These are phyloP conservation scores for Spea bombifrons DNA, from an alignment of 2,113 vertebrate species.

Conservation along the genomic window DNA sequence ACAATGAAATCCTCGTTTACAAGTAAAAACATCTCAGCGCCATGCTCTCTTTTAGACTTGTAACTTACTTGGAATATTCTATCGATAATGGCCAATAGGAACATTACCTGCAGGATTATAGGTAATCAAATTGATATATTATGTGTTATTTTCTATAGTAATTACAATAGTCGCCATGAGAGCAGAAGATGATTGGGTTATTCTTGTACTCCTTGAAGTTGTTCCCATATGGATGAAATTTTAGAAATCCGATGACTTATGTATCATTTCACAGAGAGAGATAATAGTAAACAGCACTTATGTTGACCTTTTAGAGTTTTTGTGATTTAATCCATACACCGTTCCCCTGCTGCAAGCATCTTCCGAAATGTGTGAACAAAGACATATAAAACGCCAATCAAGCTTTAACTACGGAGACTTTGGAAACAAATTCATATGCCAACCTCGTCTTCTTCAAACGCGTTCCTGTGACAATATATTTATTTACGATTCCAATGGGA, in stretches of 20 bases:
- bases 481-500: slow-evolving; percentile 32
- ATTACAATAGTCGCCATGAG: slow-evolving; percentile 36
- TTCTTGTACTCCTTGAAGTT: slow-evolving; percentile 23
- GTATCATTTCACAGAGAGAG: slow-evolving; percentile 16
- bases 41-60: not conserved
- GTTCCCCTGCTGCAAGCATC: not conserved
- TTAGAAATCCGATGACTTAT: slow-evolving; percentile 27
- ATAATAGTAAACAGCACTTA: slow-evolving; percentile 29
- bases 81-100: slow-evolving; percentile 26
- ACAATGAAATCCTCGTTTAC: not conserved
- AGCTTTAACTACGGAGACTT: not conserved
- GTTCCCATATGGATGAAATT: slow-evolving; percentile 38
- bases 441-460: slow-evolving; percentile 1
- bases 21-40: not conserved
- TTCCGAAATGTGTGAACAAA: slow-evolving; percentile 1
- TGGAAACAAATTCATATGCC: slow-evolving; percentile 22
- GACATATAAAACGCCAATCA: slow-evolving; percentile 6
- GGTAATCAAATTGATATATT: slow-evolving; percentile 35
- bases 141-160: slow-evolving; percentile 40
- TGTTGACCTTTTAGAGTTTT: slow-evolving; percentile 6
- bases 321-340: not conserved
- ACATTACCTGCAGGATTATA: slow-evolving; percentile 31
- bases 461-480: slow-evolving; percentile 23
- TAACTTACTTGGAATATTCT: slow-evolving; percentile 10
- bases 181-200: slow-evolving; percentile 26